Base-by-base conservation (phyloP, 2,888 invertebrate genomes). In the Augiades crinisus region DNA sequence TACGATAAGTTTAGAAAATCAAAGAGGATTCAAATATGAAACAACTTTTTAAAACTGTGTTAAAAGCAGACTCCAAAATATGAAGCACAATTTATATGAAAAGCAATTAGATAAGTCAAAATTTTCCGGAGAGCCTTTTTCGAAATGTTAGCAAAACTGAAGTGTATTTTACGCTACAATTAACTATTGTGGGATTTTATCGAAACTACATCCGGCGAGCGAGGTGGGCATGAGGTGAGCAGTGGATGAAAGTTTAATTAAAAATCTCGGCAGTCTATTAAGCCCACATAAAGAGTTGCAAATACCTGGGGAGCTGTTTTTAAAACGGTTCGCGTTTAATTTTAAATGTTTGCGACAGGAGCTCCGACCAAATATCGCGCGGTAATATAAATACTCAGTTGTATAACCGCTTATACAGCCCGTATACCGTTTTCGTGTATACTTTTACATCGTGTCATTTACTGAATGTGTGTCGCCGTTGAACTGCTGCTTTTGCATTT, bases 171-270 rank as follows among this genome's bases (percentile, higher is more conserved):
- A 27, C 27, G 27, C n/a, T 27, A 27, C 27, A 27, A 27, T 27
- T 27, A 4, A 2, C 3, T 10, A 27, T 27, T 27, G 27, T 27
- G 10, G 3, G 3, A 27, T 27, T 27, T 27, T 27, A 27, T 27
- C 27, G 27, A 41, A 24, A n/a, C n/a, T n/a, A n/a, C n/a, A n/a
- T n/a, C n/a, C 22, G 27, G 27, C 30, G 30, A 12, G 27, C 14
- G 33, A 34, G 24, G 24, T 34, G 36, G 5, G n/a, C 30, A 3
- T 27, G 13, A 34, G 41, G 16, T 34, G 33, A 17, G 27, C 50
- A 50, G 17, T 43, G 49, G 41, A 43, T 50, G 41, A 43, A 50
- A 50, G 27, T 50, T 50, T 50, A 50, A 50, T 50, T 50, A 43
- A 50, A 50, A 50, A 50, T 30, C 34, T 50, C 36, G 19, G 34